Evolutionary conservation across 1,140 invertebrate genomes (phyloP).

Genomic region (Drosophila ananassae): DNA sequence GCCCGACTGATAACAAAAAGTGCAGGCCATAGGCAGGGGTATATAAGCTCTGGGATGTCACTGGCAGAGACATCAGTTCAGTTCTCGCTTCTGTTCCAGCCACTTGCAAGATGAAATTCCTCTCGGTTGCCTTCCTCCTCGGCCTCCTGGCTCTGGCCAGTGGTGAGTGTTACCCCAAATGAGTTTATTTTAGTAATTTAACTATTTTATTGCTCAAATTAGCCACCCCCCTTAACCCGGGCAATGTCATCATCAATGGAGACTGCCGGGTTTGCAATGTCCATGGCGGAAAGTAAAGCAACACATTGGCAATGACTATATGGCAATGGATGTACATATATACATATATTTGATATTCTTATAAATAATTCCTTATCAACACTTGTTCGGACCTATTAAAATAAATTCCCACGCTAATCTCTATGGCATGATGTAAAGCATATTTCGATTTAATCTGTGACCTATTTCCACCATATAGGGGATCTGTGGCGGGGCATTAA

Average conservation of each 20-base stretch:
- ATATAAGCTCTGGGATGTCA: constrained; percentile 13
- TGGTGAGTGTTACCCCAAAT: constrained; percentile 28
- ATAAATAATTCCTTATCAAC: constrained; percentile 26
- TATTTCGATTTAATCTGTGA: constrained; percentile 43
- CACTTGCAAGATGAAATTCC: constrained; percentile 61
- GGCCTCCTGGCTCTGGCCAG: constrained; percentile 63
- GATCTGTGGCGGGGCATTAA: constrained; percentile 31
- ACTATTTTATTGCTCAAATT: not conserved
- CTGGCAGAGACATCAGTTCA: constrained; percentile 31
- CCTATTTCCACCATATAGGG: constrained; percentile 23
- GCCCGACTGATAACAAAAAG: constrained; percentile 15
- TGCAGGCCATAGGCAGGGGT: constrained; percentile 1
- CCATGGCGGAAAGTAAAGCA: constrained; percentile 56
- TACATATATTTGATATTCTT: not conserved
- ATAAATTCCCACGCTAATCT: constrained; percentile 45
- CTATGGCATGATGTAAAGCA: constrained; percentile 9
- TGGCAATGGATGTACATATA: not conserved
- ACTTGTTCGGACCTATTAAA: constrained; percentile 8
- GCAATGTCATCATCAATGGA: constrained; percentile 68
- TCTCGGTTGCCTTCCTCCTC: constrained; percentile 64
- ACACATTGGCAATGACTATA: not conserved
- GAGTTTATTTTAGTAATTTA: not conserved
- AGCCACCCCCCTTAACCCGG: constrained; percentile 64
- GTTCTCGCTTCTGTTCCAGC: constrained; percentile 25
- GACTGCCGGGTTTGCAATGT: constrained; percentile 64